These are phyloP conservation scores for Macrochelys suwanniensis DNA, from an alignment of 2,797 vertebrate species.

Conservation along the genomic window DNA sequence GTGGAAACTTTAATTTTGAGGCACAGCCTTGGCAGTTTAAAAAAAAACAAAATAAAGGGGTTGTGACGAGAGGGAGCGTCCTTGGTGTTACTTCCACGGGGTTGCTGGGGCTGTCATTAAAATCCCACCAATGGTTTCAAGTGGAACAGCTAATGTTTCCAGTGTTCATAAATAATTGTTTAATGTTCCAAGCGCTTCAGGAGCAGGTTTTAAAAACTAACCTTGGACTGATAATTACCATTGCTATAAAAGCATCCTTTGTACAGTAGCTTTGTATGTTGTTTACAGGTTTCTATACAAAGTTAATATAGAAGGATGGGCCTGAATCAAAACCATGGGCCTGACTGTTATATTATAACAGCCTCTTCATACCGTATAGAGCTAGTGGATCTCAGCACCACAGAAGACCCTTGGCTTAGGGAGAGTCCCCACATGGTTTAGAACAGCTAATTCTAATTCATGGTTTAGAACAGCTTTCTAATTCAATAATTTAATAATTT, in stretches of 20 bases:
- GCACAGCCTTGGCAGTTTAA: background rate
- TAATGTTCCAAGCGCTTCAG: conserved; percentile 76
- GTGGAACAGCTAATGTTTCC: conserved; percentile 77
- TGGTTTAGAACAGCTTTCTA: background rate
- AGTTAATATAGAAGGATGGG: background rate
- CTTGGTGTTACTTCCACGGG: conserved; percentile 72
- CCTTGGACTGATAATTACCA: conserved; percentile 66
- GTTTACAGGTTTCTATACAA: background rate
- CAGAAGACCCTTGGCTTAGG: background rate
- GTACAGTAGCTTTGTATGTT: conserved; percentile 6
- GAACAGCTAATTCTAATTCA: background rate
- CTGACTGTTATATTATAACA: background rate
- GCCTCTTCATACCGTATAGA: background rate
- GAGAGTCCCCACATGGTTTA: background rate
- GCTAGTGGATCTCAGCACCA: background rate
- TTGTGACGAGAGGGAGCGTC: conserved; percentile 48
- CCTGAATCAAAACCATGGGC: background rate
- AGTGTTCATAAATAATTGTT: conserved; percentile 79
- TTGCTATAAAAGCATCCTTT: conserved; percentile 59
- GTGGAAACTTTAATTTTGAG: conserved; percentile 76
- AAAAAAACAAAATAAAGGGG: conserved; percentile 73
- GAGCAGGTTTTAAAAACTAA: conserved; percentile 71
- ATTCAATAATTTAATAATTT: background rate
- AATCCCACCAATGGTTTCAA: conserved; percentile 70
- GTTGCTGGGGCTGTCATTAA: conserved; percentile 71